phyloP scores from a whole-genome alignment of 2,888 invertebrate species.

The Petrophora chlorosata region DNA sequence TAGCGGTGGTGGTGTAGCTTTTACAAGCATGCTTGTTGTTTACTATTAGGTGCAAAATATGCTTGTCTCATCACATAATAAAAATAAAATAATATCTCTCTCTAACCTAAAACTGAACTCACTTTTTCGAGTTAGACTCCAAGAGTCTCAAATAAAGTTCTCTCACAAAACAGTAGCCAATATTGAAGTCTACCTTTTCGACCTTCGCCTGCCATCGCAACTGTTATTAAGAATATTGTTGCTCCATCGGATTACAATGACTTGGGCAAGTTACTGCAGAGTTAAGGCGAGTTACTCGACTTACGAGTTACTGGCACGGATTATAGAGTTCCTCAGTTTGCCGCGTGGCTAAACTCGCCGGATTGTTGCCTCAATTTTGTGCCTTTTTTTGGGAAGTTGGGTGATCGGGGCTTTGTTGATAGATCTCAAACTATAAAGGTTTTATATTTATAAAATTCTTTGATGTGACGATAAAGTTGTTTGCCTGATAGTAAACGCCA shows the following conservation, averaged over 20 bases:
- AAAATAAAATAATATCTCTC: too few relatives aligned
- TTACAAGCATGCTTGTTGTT: too few relatives aligned
- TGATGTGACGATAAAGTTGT: too few relatives aligned
- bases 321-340: constrained; percentile 23
- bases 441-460: too few relatives aligned
- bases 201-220: neutral
- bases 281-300: constrained; percentile 20
- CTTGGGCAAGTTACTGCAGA: constrained; percentile 20
- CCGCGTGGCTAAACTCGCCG: constrained; percentile 17
- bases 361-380: constrained; percentile 15
- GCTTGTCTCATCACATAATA: too few relatives aligned
- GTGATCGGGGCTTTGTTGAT: too few relatives aligned
- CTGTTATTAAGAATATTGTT: constrained; percentile 30
- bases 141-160: neutral
- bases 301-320: constrained; percentile 19
- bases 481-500: too few relatives aligned
- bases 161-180: neutral
- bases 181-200: constrained; percentile 16
- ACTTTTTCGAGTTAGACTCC: too few relatives aligned
- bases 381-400: neutral
- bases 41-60: too few relatives aligned
- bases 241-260: constrained; percentile 27
- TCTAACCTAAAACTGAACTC: too few relatives aligned
- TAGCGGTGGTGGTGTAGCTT: too few relatives aligned
- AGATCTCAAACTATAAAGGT: too few relatives aligned